Conservation (phyloP, 2,797 vertebrate species). For the Columba guinea region DNA sequence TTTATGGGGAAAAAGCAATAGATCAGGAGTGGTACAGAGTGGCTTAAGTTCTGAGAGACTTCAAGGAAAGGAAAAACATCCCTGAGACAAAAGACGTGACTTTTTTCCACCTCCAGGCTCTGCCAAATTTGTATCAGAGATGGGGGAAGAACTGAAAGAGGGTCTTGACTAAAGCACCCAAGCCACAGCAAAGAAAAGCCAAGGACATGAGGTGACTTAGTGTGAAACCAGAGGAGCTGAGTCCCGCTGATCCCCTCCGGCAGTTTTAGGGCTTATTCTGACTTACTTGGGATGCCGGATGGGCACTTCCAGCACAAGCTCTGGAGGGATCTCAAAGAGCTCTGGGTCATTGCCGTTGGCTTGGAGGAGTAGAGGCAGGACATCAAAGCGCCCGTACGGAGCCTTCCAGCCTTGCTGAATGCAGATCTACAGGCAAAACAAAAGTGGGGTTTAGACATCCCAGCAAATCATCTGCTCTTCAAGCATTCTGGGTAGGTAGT, state of each 20-base stretch:
- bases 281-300: slow-evolving; percentile 97
- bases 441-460: neutral
- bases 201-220: neutral
- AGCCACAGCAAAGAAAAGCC: neutral
- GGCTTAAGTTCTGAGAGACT: neutral
- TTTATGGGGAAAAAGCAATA: neutral
- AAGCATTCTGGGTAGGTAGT: neutral
- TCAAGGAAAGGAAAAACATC: neutral
- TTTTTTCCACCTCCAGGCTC: neutral
- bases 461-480: neutral
- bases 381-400: slow-evolving; percentile 88
- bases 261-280: neutral
- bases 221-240: neutral
- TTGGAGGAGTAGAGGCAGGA: slow-evolving; percentile 95
- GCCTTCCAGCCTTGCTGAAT: slow-evolving; percentile 97
- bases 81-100: neutral
- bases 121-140: neutral
- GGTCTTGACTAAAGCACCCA: neutral
- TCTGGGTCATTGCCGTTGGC: slow-evolving; percentile 95
- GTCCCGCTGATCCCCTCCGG: fast-evolving
- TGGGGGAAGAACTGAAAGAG: neutral
- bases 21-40: neutral
- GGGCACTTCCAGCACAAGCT: slow-evolving; percentile 93
- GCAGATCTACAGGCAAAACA: slow-evolving; percentile 83
- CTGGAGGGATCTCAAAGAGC: slow-evolving; percentile 93